These are phyloP conservation scores for Heteromurus nitidus DNA, from an alignment of 2,888 invertebrate species.

Conservation along the genomic window DNA sequence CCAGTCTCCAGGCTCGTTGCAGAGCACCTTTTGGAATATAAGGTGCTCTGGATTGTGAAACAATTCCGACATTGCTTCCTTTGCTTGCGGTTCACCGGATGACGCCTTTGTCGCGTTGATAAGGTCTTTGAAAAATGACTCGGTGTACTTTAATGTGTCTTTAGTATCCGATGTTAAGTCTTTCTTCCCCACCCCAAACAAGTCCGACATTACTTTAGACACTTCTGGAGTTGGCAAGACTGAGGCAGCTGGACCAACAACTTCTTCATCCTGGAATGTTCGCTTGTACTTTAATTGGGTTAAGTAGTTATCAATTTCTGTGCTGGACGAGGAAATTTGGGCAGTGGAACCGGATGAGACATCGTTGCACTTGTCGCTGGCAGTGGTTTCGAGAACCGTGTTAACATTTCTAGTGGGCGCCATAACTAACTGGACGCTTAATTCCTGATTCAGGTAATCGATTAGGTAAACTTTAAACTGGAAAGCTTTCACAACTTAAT, in stretches of 20 bases:
- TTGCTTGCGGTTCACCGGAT: background rate
- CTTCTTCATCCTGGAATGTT: slow-evolving; percentile 28
- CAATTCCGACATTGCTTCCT: slow-evolving; percentile 29
- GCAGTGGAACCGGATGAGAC: background rate
- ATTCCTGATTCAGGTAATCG: too few species aligned
- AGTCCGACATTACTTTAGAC: slow-evolving; percentile 16
- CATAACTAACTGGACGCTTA: too few species aligned
- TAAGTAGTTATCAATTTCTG: slow-evolving; percentile 13
- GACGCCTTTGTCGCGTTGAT: slow-evolving; percentile 6
- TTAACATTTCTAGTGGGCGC: too few species aligned
- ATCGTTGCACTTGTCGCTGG: too few species aligned
- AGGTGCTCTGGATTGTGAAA: slow-evolving; percentile 40
- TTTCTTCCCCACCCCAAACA: slow-evolving; percentile 22
- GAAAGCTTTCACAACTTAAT: too few species aligned
- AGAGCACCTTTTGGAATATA: slow-evolving; percentile 22
- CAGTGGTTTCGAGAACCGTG: too few species aligned
- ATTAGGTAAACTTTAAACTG: too few species aligned
- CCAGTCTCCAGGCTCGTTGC: slow-evolving; percentile 28
- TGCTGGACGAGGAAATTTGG: background rate
- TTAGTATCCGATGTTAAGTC: slow-evolving; percentile 19
- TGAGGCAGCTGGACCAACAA: background rate
- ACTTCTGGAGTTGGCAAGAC: slow-evolving; percentile 13
- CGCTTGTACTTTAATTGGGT: slow-evolving; percentile 32
- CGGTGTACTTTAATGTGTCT: background rate
- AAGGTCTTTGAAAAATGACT: slow-evolving; percentile 20